A percentile compares a stretch with the other conserved stretches of the same genome.
phyloP scores from a whole-genome alignment of 2,888 invertebrate species.

The Tethea ocularis region DNA sequence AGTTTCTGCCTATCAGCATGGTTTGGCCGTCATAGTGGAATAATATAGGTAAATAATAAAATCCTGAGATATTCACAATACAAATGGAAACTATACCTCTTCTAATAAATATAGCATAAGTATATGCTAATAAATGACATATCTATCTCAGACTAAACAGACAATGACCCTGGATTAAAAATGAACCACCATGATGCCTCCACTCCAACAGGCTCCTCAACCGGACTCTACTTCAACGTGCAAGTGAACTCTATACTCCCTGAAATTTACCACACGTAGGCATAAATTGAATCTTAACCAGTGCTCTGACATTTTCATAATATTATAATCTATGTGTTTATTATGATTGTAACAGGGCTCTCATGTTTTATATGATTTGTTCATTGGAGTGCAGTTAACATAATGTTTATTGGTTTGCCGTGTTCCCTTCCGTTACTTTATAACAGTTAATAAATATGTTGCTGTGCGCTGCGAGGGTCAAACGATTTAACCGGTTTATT shows the following conservation, averaged over 20 bases:
- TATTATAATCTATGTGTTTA: constrained; percentile 42
- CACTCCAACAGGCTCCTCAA: too few relatives aligned
- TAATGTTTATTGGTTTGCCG: constrained; percentile 35
- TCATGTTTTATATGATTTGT: constrained; percentile 61
- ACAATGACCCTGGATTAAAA: too few relatives aligned
- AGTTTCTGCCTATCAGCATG: constrained; percentile 2
- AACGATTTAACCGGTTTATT: not conserved
- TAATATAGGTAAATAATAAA: too few relatives aligned
- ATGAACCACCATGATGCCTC: too few relatives aligned
- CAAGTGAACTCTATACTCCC: too few relatives aligned
- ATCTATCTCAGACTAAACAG: too few relatives aligned
- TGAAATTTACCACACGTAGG: constrained; percentile 10
- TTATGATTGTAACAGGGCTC: constrained; percentile 45
- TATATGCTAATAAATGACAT: too few relatives aligned
- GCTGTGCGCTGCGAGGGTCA: constrained; percentile 6
- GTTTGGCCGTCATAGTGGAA: too few relatives aligned
- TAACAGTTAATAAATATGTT: constrained; percentile 32
- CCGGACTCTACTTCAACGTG: too few relatives aligned
- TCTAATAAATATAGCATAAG: too few relatives aligned
- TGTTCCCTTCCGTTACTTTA: not conserved
- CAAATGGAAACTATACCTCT: too few relatives aligned
- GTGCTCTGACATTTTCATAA: not conserved
- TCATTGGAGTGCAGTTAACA: constrained; percentile 62
- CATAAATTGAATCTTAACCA: constrained; percentile 3
- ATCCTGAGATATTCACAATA: too few relatives aligned